phyloP scores from a whole-genome alignment of 1,140 invertebrate species.

The Grapholita molesta region DNA sequence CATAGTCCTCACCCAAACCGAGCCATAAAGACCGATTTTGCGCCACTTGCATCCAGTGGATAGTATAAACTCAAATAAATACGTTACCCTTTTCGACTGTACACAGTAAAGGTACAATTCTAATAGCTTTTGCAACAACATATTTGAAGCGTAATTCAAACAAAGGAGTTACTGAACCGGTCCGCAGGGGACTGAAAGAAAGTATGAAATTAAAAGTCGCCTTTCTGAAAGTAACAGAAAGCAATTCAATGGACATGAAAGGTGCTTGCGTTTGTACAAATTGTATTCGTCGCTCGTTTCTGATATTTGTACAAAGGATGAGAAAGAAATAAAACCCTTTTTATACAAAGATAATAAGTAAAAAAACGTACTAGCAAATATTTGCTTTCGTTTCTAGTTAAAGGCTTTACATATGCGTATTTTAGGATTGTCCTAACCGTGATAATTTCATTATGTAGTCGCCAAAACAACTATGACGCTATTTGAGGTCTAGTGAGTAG shows the following conservation, averaged over 20 bases:
- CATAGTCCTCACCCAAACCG: too few relatives aligned
- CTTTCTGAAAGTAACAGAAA: constrained; percentile 11
- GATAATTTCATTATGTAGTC: too few relatives aligned
- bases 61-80: too few relatives aligned
- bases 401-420: too few relatives aligned
- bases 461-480: too few relatives aligned
- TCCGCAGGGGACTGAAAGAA: not conserved
- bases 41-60: too few relatives aligned
- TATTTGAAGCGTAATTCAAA: not conserved
- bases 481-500: too few relatives aligned
- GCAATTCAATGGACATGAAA: not conserved
- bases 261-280: not conserved
- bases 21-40: too few relatives aligned
- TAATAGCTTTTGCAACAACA: not conserved
- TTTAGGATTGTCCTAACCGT: too few relatives aligned
- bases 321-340: not conserved
- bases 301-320: not conserved
- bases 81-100: not conserved
- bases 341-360: too few relatives aligned
- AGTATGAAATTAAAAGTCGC: constrained; percentile 12
- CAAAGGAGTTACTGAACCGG: not conserved
- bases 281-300: not conserved
- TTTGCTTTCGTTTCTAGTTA: too few relatives aligned
- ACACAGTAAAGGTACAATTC: not conserved
- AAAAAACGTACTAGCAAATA: too few relatives aligned